These are phyloP conservation scores for Shargacucullia verbasci DNA, from an alignment of 2,888 invertebrate species.

Conservation along the genomic window DNA sequence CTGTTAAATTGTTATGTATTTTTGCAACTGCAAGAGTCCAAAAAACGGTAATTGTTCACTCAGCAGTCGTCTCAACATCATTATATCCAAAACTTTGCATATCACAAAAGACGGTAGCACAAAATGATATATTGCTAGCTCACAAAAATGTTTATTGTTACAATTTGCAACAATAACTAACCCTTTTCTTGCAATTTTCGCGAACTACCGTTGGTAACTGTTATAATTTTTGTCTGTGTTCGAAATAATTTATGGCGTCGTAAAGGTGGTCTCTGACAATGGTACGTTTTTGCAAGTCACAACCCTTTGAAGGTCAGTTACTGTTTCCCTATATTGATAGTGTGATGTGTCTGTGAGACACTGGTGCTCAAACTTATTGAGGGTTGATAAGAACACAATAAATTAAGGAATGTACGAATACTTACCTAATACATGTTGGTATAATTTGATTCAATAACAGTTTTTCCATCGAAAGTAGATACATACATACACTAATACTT, in stretches of 20 bases:
- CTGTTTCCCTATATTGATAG: slow-evolving; percentile 69
- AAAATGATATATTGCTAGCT: slow-evolving; percentile 63
- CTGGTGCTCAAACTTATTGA: slow-evolving; percentile 66
- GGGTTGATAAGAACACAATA: no score
- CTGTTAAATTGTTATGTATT: not conserved
- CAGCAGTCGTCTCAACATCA: slow-evolving; percentile 28
- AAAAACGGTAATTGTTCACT: slow-evolving; percentile 7
- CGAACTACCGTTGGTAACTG: slow-evolving; percentile 79
- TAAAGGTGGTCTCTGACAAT: slow-evolving; percentile 79
- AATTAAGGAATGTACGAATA: no score
- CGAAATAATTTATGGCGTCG: slow-evolving; percentile 79
- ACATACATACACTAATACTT: no score
- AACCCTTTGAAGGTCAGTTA: slow-evolving; percentile 84
- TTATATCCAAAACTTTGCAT: slow-evolving; percentile 52
- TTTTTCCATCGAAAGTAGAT: no score
- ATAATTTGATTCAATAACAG: no score
- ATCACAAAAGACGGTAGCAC: slow-evolving; percentile 55
- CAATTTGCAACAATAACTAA: slow-evolving; percentile 67
- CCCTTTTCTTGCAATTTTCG: slow-evolving; percentile 79
- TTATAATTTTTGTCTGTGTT: slow-evolving; percentile 76
- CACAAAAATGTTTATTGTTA: slow-evolving; percentile 59
- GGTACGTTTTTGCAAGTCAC: slow-evolving; percentile 81
- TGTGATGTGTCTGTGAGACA: slow-evolving; percentile 61
- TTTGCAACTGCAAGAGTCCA: not conserved
- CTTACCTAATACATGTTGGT: no score